Evolutionary conservation across 92 coral and sea anemone genomes (phyloP), one percentile per base, ranked within the genome.

Genomic region (Palythoa grandis): DNA sequence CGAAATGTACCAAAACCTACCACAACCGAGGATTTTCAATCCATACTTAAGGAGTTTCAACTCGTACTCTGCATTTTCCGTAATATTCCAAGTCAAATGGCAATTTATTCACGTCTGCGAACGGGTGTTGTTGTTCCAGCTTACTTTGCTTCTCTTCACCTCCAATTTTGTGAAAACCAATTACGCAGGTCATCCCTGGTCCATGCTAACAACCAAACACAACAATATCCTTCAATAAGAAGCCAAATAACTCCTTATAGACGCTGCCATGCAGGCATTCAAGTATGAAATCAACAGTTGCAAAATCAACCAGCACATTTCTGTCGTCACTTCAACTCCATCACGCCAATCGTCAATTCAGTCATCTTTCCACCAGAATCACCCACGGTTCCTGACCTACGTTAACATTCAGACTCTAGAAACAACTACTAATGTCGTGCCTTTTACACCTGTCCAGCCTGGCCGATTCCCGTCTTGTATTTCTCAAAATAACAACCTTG

Each of bases 111-210:
- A 74, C 61, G 61, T 48, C 79, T 74, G 48, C 38, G 79, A 74
- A 40, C 61, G 48, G 1, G 61, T 48, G 79, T 74, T 48, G 79
- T 74, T 74, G 60, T 48, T 74, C 79, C 61, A 74, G 63, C 79
- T 74, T 61, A 52, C 60, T 74, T 74, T 52, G 79, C 79, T 74
- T 74, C 61, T 74, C 79, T 74, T 48, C 79, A 52, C 79, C 48
- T 10, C 79, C 79, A 74, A 74, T 4, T 52, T 74, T 74, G 79
- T 52, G 79, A 4, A 74, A 74, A 74, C 15, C 79, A 74, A 74
- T 29, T 47, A 72, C 53, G 53, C 77, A 10, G 52, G 77, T 37
- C 53, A 53, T 39, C 77, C n/a, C 77, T 71, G 52, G 77, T 72
- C 52, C 77, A 72, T 72, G 17, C 12, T 72, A 35, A 20, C 77